Conservation (phyloP, 1,140 invertebrate genomes). For the Coboldia fuscipes region DNA sequence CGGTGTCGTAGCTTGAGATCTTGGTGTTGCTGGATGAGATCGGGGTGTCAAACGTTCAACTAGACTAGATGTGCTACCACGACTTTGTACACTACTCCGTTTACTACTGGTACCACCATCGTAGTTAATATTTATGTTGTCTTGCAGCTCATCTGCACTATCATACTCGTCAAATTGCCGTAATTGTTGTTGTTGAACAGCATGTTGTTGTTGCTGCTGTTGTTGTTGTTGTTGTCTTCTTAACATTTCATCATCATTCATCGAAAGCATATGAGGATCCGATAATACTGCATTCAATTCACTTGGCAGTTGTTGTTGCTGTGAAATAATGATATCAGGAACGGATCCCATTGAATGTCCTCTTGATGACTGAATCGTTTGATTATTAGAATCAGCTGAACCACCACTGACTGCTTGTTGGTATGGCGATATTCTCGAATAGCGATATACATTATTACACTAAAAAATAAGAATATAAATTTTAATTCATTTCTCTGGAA, state of each 20-base stretch:
- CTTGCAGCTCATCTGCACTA: constrained; percentile 75
- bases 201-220: constrained; percentile 25
- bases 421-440: no score
- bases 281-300: not conserved
- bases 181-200: constrained; percentile 18
- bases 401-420: no score
- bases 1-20: constrained; percentile 78
- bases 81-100: constrained; percentile 71
- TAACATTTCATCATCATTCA: not conserved
- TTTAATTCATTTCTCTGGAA: no score
- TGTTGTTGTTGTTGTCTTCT: constrained; percentile 9
- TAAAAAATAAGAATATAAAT: no score
- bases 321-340: constrained; percentile 19
- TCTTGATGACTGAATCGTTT: no score
- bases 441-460: no score
- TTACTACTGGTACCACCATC: constrained; percentile 63
- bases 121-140: constrained; percentile 65
- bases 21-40: constrained; percentile 71
- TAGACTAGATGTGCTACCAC: constrained; percentile 68
- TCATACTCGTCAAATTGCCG: constrained; percentile 64
- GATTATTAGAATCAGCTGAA: no score
- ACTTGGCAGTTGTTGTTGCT: constrained; percentile 6
- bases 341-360: no score
- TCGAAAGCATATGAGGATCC: no score
- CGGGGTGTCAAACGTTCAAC: constrained; percentile 62